Conservation (phyloP, 2,113 vertebrate genomes). For the Anhinga anhinga region DNA sequence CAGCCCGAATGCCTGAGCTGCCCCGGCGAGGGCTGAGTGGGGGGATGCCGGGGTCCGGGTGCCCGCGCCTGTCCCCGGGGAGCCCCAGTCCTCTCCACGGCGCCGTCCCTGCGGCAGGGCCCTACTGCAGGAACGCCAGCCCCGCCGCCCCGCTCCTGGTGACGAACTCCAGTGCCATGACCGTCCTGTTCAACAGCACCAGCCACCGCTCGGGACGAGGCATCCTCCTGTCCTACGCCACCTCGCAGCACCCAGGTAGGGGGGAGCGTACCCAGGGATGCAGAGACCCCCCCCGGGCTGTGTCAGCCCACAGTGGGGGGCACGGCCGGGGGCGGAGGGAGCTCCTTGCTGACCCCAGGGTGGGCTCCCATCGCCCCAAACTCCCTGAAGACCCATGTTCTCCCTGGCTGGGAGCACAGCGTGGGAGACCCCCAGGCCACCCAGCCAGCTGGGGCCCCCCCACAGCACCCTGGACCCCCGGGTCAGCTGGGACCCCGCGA, state of each 20-base stretch:
- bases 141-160: slow-evolving; percentile 61
- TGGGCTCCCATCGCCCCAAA: background rate
- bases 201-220: slow-evolving; percentile 84
- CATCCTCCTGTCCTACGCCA: slow-evolving; percentile 85
- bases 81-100: background rate
- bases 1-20: background rate
- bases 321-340: fast-evolving
- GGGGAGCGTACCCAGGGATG: background rate
- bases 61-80: background rate
- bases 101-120: slow-evolving; percentile 65
- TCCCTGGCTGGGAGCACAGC: background rate
- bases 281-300: background rate
- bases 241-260: slow-evolving; percentile 80
- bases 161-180: slow-evolving; percentile 72
- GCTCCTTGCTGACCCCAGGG: background rate
- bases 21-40: fast-evolving
- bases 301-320: background rate
- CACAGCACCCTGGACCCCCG: background rate
- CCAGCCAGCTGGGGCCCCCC: background rate
- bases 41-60: background rate
- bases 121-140: slow-evolving; percentile 77
- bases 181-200: slow-evolving; percentile 77
- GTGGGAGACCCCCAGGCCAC: background rate
- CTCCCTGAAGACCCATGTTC: background rate
- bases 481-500: background rate